Percentiles rank a stretch among this genome's conserved stretches.
These are phyloP conservation scores for Smutsia temminckii DNA, from an alignment of 2,797 vertebrate genomes.

Conservation along the genomic window DNA sequence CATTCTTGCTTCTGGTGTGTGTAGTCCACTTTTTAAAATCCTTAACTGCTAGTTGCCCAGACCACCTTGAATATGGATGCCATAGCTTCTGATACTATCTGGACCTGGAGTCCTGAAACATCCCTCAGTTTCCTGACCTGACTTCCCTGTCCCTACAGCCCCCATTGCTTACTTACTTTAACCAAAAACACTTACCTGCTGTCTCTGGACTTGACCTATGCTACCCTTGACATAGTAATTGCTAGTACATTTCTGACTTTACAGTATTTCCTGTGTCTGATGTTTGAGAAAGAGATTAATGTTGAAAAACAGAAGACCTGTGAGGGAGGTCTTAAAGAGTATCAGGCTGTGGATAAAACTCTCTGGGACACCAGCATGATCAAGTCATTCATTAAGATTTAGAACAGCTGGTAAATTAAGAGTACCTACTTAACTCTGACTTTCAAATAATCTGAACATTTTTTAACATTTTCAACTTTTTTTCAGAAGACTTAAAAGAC, in stretches of 20 bases:
- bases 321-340: neutral
- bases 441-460: constrained; percentile 22
- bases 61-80: neutral
- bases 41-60: neutral
- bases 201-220: neutral
- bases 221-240: neutral
- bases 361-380: neutral
- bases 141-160: neutral
- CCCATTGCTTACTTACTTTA: neutral
- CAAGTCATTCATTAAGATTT: neutral
- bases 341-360: neutral
- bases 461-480: neutral
- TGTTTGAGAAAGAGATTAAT: constrained; percentile 13
- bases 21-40: neutral
- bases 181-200: neutral
- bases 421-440: neutral
- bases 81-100: neutral
- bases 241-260: neutral
- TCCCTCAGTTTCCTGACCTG: neutral
- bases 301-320: neutral
- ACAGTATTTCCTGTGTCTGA: neutral
- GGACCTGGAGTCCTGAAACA: neutral
- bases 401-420: neutral
- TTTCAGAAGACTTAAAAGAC: neutral
- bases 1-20: neutral